Evolutionary conservation across 2,113 vertebrate species (phyloP), one percentile per base, ranked within the genome.

Genomic region (Xiphophorus hellerii): DNA sequence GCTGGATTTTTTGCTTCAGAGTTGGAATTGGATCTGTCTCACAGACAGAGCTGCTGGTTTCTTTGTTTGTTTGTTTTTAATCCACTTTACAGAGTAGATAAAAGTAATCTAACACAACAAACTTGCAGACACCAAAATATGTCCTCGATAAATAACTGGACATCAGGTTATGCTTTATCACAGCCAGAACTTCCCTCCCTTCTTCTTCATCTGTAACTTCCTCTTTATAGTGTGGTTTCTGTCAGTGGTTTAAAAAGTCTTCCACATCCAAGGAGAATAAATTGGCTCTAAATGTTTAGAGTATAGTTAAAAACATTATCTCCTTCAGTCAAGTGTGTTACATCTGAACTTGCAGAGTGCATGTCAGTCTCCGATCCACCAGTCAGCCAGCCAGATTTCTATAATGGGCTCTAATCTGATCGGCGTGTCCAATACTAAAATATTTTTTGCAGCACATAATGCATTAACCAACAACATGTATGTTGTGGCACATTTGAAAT

Each of bases 1-100:
- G 63, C 69, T 39, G 69, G 51, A 65, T 10, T 35, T 78, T 84
- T 76, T 35, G 44, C 68, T 70, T 48, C 25, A n/a, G 66, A 62
- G 69, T 44, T 67, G 28, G 39, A 81, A 74, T 78, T 39, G 29
- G 74, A 71, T 71, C 65, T 61, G 60, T 61, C 60, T 42, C 62
- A 12, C 14, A 31, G 37, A 48, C 54, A 22, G 33, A 51, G 15
- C 20, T 22, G 48, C 5, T 0, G 28, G 14, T 35, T 29, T 13
- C 0, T 15, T 64, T 48, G n/a, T 69, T 73, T 66, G 69, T 20
- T 17, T 7, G 5, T 51, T 22, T 25, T 20, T 4, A 80, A 80
- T 83, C 80, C 65, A 12, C 63, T 63, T 51, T 28, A 8, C 66
- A 37, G 71, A 86, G 29, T 60, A 15, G 48, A 68, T 62, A 39